A percentile compares a stretch with the other conserved stretches of the same genome.
These are phyloP conservation scores for Polyploca ridens DNA, from an alignment of 2,888 invertebrate genomes.

Conservation along the genomic window DNA sequence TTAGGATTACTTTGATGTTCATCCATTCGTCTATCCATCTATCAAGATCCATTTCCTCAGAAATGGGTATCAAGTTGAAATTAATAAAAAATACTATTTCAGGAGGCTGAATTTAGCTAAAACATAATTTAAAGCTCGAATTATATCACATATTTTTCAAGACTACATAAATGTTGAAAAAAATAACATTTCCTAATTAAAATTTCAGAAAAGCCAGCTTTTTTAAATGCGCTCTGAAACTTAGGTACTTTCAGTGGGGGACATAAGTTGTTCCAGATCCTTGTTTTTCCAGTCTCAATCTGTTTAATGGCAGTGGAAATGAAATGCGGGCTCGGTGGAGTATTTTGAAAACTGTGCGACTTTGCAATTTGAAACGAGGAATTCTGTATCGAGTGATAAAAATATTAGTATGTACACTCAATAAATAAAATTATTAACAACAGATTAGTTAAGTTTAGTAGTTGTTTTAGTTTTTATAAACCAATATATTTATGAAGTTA, in stretches of 20 bases:
- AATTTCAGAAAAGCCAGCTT: conserved; percentile 17
- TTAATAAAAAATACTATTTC: no score
- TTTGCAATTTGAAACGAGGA: not conserved
- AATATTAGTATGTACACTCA: no score
- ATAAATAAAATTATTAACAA: not conserved
- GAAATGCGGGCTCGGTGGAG: conserved; percentile 51
- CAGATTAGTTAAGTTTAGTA: no score
- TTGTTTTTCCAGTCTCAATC: conserved; percentile 73
- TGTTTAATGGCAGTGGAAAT: conserved; percentile 72
- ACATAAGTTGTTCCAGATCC: conserved; percentile 56
- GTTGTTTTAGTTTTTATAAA: no score
- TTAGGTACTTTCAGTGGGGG: conserved; percentile 29
- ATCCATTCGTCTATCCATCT: no score
- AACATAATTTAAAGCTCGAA: not conserved
- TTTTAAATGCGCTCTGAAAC: conserved; percentile 9
- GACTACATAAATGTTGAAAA: not conserved
- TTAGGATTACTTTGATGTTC: no score
- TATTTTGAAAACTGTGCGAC: conserved; percentile 37
- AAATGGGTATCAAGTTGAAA: no score
- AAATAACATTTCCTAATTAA: conserved; percentile 2
- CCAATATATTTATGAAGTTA: no score
- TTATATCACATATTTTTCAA: not conserved
- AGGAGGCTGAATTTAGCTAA: no score
- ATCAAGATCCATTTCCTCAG: no score
- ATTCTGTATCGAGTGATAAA: not conserved